Evolutionary conservation across 2,888 invertebrate genomes (phyloP), one percentile per base, ranked within the genome.

Genomic region (Strigamia maritima): DNA sequence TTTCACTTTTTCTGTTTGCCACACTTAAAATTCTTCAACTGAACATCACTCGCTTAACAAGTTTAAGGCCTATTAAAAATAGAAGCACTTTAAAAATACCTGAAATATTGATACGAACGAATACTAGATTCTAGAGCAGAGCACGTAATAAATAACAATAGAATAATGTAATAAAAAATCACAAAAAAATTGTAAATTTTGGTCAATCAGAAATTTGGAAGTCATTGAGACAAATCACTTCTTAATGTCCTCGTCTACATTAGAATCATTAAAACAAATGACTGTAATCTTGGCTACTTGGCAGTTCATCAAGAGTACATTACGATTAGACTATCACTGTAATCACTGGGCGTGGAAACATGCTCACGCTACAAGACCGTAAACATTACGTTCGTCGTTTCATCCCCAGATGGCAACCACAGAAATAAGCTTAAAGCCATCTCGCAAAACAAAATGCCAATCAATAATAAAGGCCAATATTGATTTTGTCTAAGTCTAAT

Each of bases 251-350:
- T 70, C 70, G 70, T 70, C 70, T 70, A 28, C 70, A 70, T 70
- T 70, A 70, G 70, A 70, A 70, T 70, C 70, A 70, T 70, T 70
- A 70, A 70, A 70, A 70, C 28, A 70, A 70, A 70, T 70, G 70
- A 70, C 70, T 70, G 70, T 70, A 70, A 70, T 70, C 70, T 70
- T 70, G 70, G 70, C 70, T 70, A 70, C 70, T 70, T 70, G 70
- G 70, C 70, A 70, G 70, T 70, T 70, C 70, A 70, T 70, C 70
- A 70, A 70, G 70, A 70, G 70, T 70, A 70, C 70, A 70, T 70
- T 70, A 70, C 70, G 70, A 70, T 70, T 70, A 70, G 70, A 28
- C 70, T 70, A 70, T 70, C 70, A 70, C 70, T 70, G 70, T 70
- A 70, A 70, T 70, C 70, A 70, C 70, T 24, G 70, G 70, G 70